Base-by-base conservation (phyloP, 2,888 invertebrate species). In the Notocelia uddmanniana region DNA sequence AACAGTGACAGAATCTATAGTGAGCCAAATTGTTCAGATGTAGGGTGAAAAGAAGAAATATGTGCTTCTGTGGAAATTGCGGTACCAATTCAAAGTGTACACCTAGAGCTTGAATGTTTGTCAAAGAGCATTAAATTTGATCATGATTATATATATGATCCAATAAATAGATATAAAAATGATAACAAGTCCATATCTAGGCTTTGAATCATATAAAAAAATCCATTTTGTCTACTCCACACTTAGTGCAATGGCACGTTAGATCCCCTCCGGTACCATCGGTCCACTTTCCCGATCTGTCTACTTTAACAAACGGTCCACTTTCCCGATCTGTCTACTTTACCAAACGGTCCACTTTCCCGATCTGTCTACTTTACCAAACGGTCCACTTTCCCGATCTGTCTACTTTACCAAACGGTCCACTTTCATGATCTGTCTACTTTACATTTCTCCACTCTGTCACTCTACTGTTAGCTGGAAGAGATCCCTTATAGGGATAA, bases 181-280 rank as follows among this genome's bases (percentile, higher is more conserved):
- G 60, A 60, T 60, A 26, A 60, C 3, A 55, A 57, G 19, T 54
- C 55, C 34, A 50, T 63, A 50, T 11, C 18, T 69, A 41, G 71
- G 72, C 11, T 48, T 74, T 37, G 72, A 74, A 41, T 37, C 13
- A 11, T 60, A 68, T 19, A 34, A 55, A 8, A 72, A 69, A 37
- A 62, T 66, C 37, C 9, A 55, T 34, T 64, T 63, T 50, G 71
- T 74, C 1, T 64, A 70, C 3, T 21, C 41, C 15, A 75, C 74
- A 15, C 50, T 76, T 11, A 19, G 50, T 50, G 74, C 74, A 0
- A 74, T 74, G 71, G 69, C 67, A 0, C 19, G 69, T 23, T 19
- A 55, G n/a, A n/a, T n/a, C n/a, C n/a, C n/a, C n/a, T n/a, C n/a
- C n/a, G n/a, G n/a, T n/a, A n/a, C n/a, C n/a, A n/a, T n/a, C n/a